Evolutionary conservation across 2,113 vertebrate species (phyloP), one percentile per base, ranked within the genome.

Genomic region (Corythornis vintsioides): DNA sequence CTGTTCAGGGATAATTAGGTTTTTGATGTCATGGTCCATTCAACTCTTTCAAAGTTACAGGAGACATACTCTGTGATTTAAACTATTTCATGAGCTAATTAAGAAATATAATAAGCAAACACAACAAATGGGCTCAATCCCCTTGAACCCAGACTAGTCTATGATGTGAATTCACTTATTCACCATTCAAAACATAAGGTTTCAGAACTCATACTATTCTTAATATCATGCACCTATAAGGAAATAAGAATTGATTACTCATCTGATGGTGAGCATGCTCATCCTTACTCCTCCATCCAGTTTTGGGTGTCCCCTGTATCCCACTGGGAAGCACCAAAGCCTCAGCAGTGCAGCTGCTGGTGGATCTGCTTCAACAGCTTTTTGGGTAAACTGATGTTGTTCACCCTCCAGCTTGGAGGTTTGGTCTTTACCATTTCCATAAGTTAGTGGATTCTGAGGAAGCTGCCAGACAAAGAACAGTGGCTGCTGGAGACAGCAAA

Each of bases 191-290:
- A 28, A 40, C 9, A 29, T n/a, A 82, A 40, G 15, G 6, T 61
- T 67, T 61, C 18, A 64, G 48, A 59, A 53, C 7, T 57, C 63
- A 38, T 10, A 24, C 26, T 4, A 35, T 31, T 81, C 56, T 11
- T 64, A 45, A 29, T 81, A n/a, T n/a, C 4, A 0, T 67, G 28
- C 28, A 63, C 38, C 25, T 57, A 7, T 47, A 47, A 66, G 53
- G 38, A 55, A 53, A 74, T 47, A n/a, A 56, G 15, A 31, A 43
- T 21, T 26, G 14, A 10, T 72, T 72, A 43, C 76, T 29, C 59
- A 26, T 13, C 20, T 0, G 0, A 33, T 0, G 2, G 33, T 48
- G 24, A 72, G 18, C 28, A 24, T 29, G 10, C 11, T 63, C 48
- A 53, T 71, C 75, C 66, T 48, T 71, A 33, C 40, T 64, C 33